These are phyloP conservation scores for Oegoconia quadripuncta DNA, from an alignment of 2,888 invertebrate species.

Conservation along the genomic window DNA sequence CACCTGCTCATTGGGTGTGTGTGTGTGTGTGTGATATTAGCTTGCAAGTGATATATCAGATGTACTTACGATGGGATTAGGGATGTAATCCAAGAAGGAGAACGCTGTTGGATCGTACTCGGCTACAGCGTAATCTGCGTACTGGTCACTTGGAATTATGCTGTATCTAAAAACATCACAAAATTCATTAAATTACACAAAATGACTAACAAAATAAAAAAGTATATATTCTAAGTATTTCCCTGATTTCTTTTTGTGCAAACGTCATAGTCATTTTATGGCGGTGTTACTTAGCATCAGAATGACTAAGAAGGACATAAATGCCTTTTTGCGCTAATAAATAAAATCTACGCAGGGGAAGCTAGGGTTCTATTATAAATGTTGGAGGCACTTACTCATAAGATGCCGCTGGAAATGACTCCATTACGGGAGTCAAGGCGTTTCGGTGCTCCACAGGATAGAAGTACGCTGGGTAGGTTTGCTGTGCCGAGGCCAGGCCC, in stretches of 20 bases:
- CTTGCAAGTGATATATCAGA: not conserved
- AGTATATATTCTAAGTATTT: not conserved
- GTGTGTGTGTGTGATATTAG: not conserved
- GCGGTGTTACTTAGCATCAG: too few relatives aligned
- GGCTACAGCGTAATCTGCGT: constrained; percentile 20
- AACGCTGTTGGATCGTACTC: constrained; percentile 21
- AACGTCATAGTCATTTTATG: too few relatives aligned
- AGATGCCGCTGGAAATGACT: constrained; percentile 13
- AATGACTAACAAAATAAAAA: not conserved
- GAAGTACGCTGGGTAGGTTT: constrained; percentile 19
- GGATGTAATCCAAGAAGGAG: constrained; percentile 28
- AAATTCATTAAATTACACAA: constrained; percentile 5
- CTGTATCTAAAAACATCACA: constrained; percentile 24
- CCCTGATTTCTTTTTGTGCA: not conserved
- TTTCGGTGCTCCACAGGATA: constrained; percentile 24
- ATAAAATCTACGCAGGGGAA: too few relatives aligned
- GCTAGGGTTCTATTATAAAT: too few relatives aligned
- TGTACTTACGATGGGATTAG: constrained; percentile 35
- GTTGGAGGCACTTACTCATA: constrained; percentile 26
- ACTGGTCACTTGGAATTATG: constrained; percentile 25
- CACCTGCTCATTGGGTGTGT: too few relatives aligned
- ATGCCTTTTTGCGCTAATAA: too few relatives aligned
- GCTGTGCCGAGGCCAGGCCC: constrained; percentile 16
- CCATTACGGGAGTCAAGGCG: constrained; percentile 12
- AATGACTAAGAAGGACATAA: too few relatives aligned